Conservation (phyloP, 2,888 invertebrate genomes). For the Teleiodes luculella region DNA sequence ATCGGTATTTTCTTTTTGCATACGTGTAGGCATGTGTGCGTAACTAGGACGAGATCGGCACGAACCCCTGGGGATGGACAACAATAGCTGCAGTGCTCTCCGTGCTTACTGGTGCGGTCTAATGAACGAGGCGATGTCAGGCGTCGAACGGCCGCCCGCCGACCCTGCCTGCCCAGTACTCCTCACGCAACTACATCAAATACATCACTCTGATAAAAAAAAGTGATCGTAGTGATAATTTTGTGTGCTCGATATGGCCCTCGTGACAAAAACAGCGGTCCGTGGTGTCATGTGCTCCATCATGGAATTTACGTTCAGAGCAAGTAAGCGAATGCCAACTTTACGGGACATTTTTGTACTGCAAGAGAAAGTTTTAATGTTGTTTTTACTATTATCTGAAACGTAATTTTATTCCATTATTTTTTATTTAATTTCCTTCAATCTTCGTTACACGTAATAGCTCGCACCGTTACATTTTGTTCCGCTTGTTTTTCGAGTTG, state of each 20-base stretch:
- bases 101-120: conserved; percentile 70
- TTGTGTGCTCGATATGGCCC: conserved; percentile 20
- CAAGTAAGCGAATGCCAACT: conserved; percentile 57
- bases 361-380: conserved; percentile 31
- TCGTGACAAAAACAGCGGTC: conserved; percentile 65
- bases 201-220: conserved; percentile 19
- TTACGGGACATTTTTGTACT: conserved; percentile 16
- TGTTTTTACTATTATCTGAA: conserved; percentile 27
- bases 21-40: conserved; percentile 49
- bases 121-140: conserved; percentile 61
- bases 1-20: conserved; percentile 19
- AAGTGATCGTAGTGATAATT: neutral
- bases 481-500: conserved; percentile 21
- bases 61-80: conserved; percentile 66
- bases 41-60: conserved; percentile 61
- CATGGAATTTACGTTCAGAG: conserved; percentile 75
- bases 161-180: conserved; percentile 44
- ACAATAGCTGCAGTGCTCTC: conserved; percentile 70
- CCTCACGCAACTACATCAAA: conserved; percentile 47
- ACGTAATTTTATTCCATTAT: conserved; percentile 30
- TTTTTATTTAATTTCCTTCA: conserved; percentile 28
- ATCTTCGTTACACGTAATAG: conserved; percentile 22
- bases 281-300: conserved; percentile 73
- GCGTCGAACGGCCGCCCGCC: conserved; percentile 43
- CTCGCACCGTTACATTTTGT: conserved; percentile 28